phyloP scores from a whole-genome alignment of 2,888 invertebrate species.

The Idaea biselata region DNA sequence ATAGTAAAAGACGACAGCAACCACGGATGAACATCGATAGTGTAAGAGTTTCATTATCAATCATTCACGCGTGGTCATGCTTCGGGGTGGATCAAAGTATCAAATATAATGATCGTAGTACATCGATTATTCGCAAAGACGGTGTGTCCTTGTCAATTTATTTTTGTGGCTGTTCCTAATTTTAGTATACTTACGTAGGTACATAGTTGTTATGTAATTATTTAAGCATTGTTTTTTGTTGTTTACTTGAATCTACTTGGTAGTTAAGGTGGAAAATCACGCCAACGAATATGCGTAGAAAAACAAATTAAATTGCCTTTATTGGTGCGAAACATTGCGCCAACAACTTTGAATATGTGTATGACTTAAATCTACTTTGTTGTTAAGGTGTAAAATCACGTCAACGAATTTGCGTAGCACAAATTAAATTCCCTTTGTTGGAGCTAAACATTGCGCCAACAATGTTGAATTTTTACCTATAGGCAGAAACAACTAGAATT shows the following conservation, averaged over 20 bases:
- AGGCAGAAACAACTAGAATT: too few species aligned
- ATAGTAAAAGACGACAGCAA: slow-evolving; percentile 67
- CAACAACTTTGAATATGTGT: too few species aligned
- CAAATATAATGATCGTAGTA: slow-evolving; percentile 13
- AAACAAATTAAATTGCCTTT: too few species aligned
- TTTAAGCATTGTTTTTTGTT: background rate
- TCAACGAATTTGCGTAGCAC: too few species aligned
- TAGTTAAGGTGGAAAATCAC: too few species aligned
- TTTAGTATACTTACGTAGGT: background rate
- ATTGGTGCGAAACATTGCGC: too few species aligned
- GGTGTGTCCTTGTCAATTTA: slow-evolving; percentile 10
- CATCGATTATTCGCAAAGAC: slow-evolving; percentile 5
- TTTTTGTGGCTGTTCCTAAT: slow-evolving; percentile 8
- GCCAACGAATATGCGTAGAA: too few species aligned
- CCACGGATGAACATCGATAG: slow-evolving; percentile 53
- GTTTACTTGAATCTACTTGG: background rate
- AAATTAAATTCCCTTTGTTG: too few species aligned
- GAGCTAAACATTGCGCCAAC: too few species aligned
- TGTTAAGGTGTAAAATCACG: too few species aligned
- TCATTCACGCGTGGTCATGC: background rate
- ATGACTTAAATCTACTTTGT: too few species aligned
- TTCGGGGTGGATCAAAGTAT: background rate
- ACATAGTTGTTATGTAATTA: slow-evolving; percentile 1
- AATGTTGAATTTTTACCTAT: too few species aligned
- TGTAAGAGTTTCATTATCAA: slow-evolving; percentile 18